Evolutionary conservation across 2,113 vertebrate genomes (phyloP).

Genomic region (Notarius quadriscutis): DNA sequence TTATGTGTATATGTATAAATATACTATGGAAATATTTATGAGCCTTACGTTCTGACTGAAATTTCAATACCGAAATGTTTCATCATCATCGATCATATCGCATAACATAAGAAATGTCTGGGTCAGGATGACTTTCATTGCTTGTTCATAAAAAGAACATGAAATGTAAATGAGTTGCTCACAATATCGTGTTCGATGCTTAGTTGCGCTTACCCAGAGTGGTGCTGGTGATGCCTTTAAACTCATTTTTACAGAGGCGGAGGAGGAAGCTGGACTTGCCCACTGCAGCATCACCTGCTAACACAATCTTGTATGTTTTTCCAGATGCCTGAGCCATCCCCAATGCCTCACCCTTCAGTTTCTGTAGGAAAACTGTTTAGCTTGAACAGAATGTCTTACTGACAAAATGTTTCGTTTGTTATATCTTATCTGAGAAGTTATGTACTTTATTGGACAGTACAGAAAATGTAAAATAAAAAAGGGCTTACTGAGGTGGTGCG

Average conservation of each 20-base stretch:
- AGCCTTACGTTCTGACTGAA: neutral
- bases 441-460: neutral
- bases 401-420: neutral
- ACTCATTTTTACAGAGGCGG: constrained; percentile 96
- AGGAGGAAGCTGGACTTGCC: constrained; percentile 96
- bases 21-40: neutral
- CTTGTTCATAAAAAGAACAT: neutral
- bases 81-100: neutral
- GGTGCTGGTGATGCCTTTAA: constrained; percentile 82
- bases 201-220: constrained; percentile 80
- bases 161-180: neutral
- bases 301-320: constrained; percentile 89
- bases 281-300: constrained; percentile 92
- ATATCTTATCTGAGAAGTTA: neutral
- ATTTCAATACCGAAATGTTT: neutral
- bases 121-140: neutral
- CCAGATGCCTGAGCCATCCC: constrained; percentile 75
- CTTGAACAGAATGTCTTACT: neutral
- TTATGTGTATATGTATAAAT: neutral
- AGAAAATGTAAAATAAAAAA: neutral
- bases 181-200: neutral
- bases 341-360: constrained; percentile 28
- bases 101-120: neutral
- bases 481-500: neutral
- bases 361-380: constrained; percentile 29